Base-by-base conservation (phyloP, 2,888 invertebrate species). In the Drosophila nr. perissopoda region DNA sequence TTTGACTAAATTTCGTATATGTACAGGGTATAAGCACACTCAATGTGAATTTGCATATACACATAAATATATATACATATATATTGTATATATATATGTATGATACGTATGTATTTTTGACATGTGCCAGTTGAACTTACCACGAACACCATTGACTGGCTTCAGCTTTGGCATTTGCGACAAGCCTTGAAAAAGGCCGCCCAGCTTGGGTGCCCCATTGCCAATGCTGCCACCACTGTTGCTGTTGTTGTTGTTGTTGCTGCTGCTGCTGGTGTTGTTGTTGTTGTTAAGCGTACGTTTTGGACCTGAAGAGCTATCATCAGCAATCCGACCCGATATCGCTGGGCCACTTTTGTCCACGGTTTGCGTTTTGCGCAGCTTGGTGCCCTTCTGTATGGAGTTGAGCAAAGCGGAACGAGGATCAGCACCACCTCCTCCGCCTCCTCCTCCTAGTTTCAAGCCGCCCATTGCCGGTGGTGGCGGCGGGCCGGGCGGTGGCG, bases 271-370 rank as follows among this genome's bases (percentile, higher is more conserved):
- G 66, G 7, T 78, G 64, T 66, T 76, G 74, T 79, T 80, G 73
- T 81, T 74, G 73, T 74, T 77, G 65, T 82, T 89, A 34, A 84
- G 62, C 34, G 79, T 63, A 27, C 85, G 73, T 59, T 76, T 80
- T n/a, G 53, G 49, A 1, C 45, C 45, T 16, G 62, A 45, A 7
- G 53, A 34, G 10, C 34, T 66, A 21, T 73, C 77, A 16, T 78
- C 86, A 27, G 84, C 84, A 1, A 87, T 76, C 13, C 82, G 82
- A 93, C 97, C 97, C 83, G 95, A 94, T 80, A 97, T 94, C 58
- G 95, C 92, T 0, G 98, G 98, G 60, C 95, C 96, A 95, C 98
- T 98, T 93, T 97, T 97, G 92, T 98, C 98, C 87, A 96, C 96
- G n/a, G 98, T 98, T 0, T 96, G 96, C 62, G 97, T 94, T 93